Conservation (phyloP, 2,888 invertebrate species). For the Agrotis ipsilon region DNA sequence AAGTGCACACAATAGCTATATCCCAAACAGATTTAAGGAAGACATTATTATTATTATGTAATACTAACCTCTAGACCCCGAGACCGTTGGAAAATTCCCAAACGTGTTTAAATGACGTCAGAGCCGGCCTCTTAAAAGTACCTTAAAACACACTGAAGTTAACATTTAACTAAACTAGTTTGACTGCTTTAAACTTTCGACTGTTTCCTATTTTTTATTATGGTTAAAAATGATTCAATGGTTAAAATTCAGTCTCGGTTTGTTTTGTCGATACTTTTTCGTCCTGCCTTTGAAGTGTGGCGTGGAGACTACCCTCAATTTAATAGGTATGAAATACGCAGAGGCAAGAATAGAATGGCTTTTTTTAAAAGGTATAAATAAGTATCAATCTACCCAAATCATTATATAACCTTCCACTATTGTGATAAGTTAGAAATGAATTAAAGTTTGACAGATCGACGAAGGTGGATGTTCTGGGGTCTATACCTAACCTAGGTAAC, state of each 20-base stretch:
- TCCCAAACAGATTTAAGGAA: background rate
- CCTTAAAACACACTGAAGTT: slow-evolving; percentile 2
- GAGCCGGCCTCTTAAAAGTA: background rate
- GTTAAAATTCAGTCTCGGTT: too few relatives aligned
- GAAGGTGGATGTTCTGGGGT: too few relatives aligned
- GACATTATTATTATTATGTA: slow-evolving; percentile 1
- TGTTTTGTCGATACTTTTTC: too few relatives aligned
- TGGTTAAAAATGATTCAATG: too few relatives aligned
- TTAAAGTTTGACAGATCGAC: too few relatives aligned
- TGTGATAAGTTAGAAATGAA: too few relatives aligned
- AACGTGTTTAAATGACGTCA: slow-evolving; percentile 30
- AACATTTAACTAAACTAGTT: slow-evolving; percentile 14
- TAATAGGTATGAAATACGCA: background rate
- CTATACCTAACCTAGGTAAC: too few relatives aligned
- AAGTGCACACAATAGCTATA: too few relatives aligned
- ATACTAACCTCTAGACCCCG: too few relatives aligned
- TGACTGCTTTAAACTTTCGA: slow-evolving; percentile 2
- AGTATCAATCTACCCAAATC: too few relatives aligned
- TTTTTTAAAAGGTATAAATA: background rate
- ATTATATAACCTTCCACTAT: too few relatives aligned
- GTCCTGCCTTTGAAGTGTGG: background rate
- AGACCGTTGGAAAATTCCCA: slow-evolving; percentile 1
- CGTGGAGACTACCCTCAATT: background rate
- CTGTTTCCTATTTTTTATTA: background rate
- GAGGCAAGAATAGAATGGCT: background rate